Evolutionary conservation across 2,888 invertebrate genomes (phyloP), one percentile per base, ranked within the genome.

Genomic region (Drosophila cognata): DNA sequence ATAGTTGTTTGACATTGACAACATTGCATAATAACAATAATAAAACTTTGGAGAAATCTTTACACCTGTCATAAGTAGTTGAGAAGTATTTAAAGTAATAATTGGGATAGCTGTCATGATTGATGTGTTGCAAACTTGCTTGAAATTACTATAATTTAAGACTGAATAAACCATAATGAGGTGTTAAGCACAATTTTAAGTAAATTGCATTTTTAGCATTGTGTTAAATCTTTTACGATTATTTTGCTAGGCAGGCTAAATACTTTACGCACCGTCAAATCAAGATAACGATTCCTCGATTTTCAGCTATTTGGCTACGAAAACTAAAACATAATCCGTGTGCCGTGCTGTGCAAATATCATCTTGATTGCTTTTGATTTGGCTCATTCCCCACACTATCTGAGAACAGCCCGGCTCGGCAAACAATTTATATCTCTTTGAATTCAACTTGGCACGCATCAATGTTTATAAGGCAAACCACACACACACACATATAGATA

Each of bases 331-430:
- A 82, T 71, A 67, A 72, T 63, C 68, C 52, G 46, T 72, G 57
- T 67, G 68, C 67, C 46, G 13, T 46, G 59, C 66, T 88, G 85
- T 63, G 75, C 73, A 82, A 84, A 83, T 87, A 87, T 77, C 60
- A 85, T 61, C 77, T 66, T 74, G 84, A 84, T 84, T 84, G 79
- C 84, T 84, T 87, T 82, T 79, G 85, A 87, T 79, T 84, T 87
- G 66, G 61, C 62, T 80, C 74, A 69, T 64, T 82, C 58, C 62
- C 71, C 65, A 53, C 31, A 11, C 48, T 48, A 65, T 43, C 8
- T 43, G 11, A 43, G 21, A 2, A n/a, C n/a, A 25, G 46, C 66
- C 53, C 35, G 52, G 57, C 55, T 55, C 29, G 62, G 46, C 52
- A 71, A 65, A 73, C 65, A 84, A 77, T 88, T 74, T 85, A 83